Conservation (phyloP, 2,797 vertebrate genomes). For the Epinephelus coioides region DNA sequence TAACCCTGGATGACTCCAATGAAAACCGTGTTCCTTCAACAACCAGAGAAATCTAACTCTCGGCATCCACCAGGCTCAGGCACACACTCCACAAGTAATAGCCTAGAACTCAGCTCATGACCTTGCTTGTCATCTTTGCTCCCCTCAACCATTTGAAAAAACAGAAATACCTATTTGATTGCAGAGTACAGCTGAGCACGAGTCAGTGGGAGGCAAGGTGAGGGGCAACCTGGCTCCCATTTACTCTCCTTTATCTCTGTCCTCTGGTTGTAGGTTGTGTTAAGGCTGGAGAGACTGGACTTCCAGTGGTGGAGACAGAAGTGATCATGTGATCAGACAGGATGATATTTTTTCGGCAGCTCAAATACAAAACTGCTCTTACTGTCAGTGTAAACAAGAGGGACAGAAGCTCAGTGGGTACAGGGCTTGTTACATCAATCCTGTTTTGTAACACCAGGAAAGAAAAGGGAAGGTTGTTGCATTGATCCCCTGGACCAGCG, state of each 20-base stretch:
- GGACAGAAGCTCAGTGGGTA: conserved; percentile 8
- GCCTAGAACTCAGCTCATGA: conserved; percentile 49
- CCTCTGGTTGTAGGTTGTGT: conserved; percentile 15
- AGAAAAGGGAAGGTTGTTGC: background rate
- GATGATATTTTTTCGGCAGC: background rate
- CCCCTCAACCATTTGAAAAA: conserved; percentile 26
- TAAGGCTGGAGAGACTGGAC: background rate
- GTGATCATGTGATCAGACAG: conserved; percentile 9
- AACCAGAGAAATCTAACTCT: conserved; percentile 56
- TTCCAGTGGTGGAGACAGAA: background rate
- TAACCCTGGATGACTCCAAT: conserved; percentile 57
- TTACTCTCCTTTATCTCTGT: conserved; percentile 26
- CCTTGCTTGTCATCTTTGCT: conserved; percentile 56
- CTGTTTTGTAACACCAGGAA: conserved; percentile 10
- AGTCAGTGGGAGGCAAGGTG: background rate
- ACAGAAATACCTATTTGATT: conserved; percentile 23
- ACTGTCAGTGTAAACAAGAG: background rate
- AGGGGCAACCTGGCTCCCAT: conserved; percentile 15
- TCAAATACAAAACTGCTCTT: conserved; percentile 16
- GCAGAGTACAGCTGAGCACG: background rate
- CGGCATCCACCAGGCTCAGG: conserved; percentile 33
- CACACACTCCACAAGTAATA: conserved; percentile 45
- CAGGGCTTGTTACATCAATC: conserved; percentile 13
- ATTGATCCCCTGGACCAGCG: background rate
- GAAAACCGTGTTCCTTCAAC: conserved; percentile 50